A percentile compares a stretch with the other conserved stretches of the same genome.
phyloP scores from a whole-genome alignment of 2,113 vertebrate species.

The Scatophagus argus region DNA sequence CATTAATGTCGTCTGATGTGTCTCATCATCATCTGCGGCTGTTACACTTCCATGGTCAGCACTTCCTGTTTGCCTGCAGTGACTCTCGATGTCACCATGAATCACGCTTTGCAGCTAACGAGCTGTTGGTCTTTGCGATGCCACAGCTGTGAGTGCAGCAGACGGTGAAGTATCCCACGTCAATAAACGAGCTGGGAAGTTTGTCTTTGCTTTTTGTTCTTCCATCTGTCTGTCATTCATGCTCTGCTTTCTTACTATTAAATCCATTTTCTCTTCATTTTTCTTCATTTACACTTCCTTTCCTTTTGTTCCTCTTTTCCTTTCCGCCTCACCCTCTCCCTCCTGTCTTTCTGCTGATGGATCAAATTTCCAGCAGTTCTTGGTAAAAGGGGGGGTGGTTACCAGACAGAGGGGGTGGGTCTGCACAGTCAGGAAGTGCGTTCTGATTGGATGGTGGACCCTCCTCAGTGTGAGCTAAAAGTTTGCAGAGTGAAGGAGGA shows the following conservation, averaged over 20 bases:
- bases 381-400: slow-evolving; percentile 57
- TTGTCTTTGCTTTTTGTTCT: background rate
- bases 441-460: slow-evolving; percentile 74
- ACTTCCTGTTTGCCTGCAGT: background rate
- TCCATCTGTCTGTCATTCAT: background rate
- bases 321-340: background rate
- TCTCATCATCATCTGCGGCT: slow-evolving; percentile 7
- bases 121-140: background rate
- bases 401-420: slow-evolving; percentile 38
- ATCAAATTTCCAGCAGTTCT: slow-evolving; percentile 51
- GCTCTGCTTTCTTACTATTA: accelerated
- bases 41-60: slow-evolving; percentile 13
- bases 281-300: background rate
- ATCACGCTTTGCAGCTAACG: background rate
- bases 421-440: slow-evolving; percentile 52
- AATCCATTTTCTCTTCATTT: background rate
- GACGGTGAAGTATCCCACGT: background rate
- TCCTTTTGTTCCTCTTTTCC: background rate
- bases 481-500: slow-evolving; percentile 77
- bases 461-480: slow-evolving; percentile 63
- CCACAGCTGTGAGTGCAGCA: background rate
- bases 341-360: slow-evolving; percentile 44
- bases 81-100: slow-evolving; percentile 2
- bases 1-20: background rate
- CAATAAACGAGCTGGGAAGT: background rate